Base-by-base conservation (phyloP, 2,888 invertebrate species). In the Perithous albicinctus region DNA sequence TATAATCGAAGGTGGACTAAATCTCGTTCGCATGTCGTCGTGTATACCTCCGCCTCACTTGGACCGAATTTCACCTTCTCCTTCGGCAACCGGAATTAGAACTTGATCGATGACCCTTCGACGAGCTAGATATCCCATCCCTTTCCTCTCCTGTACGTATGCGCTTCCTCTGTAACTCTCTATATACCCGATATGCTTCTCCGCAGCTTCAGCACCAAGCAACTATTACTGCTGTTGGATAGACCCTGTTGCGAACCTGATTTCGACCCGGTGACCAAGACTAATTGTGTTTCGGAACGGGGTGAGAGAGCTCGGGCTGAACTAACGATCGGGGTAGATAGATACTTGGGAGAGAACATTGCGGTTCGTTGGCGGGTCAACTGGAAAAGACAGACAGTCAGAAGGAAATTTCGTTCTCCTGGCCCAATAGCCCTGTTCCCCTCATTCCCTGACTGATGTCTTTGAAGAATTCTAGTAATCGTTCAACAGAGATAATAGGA, bases 231-330 rank as follows among this genome's bases (percentile, higher is more conserved):
- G 75, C 43, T 46, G 41, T 51, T 32, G 70, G 80, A 80, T 81
- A 54, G 78, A 80, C 56, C 77, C 67, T 74, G 80, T 84, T 79
- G 67, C 74, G 63, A 76, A 74, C 75, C 77, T 74, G 82, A 83
- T 84, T 84, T 84, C 74, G 66, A 74, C 77, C 77, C 51, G 67
- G 79, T 83, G 79, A 85, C 84, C 84, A 85, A 84, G 82, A 84
- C 82, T 85, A 85, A 85, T 84, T 84, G 82, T 64, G 74, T 85
- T 82, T 82, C 74, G 70, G 75, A 82, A 80, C 75, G 69, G 74
- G 43, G 38, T 80, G 84, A n/a, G n/a, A n/a, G n/a, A 80, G 64
- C 23, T 20, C 1, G 26, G 43, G 66, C 35, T 46, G 61, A 51
- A 59, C 69, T 73, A 81, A 81, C 69, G 67, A 81, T 77, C 79